These are phyloP conservation scores for Cecidostiba fungosa DNA, from an alignment of 2,888 invertebrate genomes.

Conservation along the genomic window DNA sequence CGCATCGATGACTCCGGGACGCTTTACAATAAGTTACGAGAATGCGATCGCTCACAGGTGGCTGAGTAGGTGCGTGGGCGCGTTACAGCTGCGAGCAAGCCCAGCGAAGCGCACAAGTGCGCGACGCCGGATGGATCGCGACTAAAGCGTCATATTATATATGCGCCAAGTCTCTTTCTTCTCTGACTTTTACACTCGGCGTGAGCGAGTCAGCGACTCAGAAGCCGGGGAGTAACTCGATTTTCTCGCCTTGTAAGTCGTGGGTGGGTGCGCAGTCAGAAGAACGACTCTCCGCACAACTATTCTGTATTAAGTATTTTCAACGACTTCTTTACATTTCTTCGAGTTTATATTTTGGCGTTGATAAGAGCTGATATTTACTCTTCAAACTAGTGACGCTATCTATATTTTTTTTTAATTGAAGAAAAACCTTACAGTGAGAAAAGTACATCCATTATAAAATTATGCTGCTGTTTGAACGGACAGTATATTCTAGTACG, in stretches of 20 bases:
- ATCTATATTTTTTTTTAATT: too few species aligned
- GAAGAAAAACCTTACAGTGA: too few species aligned
- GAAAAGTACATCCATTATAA: too few species aligned
- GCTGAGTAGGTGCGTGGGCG: background rate
- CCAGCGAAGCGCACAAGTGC: slow-evolving; percentile 29
- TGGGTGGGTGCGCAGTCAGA: too few species aligned
- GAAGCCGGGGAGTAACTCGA: slow-evolving; percentile 41
- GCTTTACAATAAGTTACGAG: slow-evolving; percentile 5
- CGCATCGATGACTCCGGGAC: background rate
- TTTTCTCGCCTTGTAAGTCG: slow-evolving; percentile 30
- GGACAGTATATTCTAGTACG: background rate
- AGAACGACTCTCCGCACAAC: background rate
- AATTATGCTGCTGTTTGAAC: background rate
- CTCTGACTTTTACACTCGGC: slow-evolving; percentile 14
- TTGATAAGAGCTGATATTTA: too few species aligned
- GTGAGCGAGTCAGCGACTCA: slow-evolving; percentile 4
- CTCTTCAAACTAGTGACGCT: too few species aligned
- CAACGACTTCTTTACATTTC: background rate
- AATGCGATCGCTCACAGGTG: slow-evolving; percentile 16
- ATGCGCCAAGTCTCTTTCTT: slow-evolving; percentile 18
- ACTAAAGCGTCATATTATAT: slow-evolving; percentile 35
- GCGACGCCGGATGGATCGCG: slow-evolving; percentile 39
- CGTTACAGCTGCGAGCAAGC: slow-evolving; percentile 20
- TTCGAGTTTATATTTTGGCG: background rate
- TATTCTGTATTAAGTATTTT: background rate